Conservation (phyloP, 2,888 invertebrate species). For the Tinea trinotella region DNA sequence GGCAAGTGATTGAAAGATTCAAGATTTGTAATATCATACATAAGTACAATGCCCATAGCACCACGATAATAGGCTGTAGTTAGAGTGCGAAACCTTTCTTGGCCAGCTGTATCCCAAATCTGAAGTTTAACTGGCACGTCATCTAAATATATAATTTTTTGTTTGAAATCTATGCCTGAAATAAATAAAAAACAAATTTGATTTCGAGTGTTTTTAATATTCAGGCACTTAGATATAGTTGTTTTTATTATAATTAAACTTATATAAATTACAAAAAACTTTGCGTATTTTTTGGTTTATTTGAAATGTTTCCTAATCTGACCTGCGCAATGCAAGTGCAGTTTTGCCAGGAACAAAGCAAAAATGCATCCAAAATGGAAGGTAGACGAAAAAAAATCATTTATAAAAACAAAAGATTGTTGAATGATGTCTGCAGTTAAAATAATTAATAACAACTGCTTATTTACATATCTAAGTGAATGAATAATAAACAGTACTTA, state of each 20-base stretch:
- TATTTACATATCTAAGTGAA: not conserved
- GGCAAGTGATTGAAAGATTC: constrained; percentile 92
- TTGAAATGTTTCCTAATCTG: no score
- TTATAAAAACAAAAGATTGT: not conserved
- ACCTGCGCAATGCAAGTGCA: no score
- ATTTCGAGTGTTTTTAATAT: no score
- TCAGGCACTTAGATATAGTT: no score
- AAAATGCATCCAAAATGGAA: not conserved
- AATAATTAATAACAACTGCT: not conserved
- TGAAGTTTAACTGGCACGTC: constrained; percentile 88
- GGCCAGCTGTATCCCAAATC: constrained; percentile 93
- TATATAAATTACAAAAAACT: no score
- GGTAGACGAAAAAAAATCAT: no score
- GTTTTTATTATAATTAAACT: no score
- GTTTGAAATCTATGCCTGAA: constrained; percentile 91
- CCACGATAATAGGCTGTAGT: constrained; percentile 92
- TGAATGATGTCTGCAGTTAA: not conserved
- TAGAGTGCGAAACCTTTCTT: constrained; percentile 81
- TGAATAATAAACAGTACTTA: not conserved
- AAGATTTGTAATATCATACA: constrained; percentile 92
- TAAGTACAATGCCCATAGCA: constrained; percentile 91
- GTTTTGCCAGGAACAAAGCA: not conserved
- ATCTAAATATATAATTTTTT: constrained; percentile 89
- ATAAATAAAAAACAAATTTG: no score
- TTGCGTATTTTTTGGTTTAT: no score